Evolutionary conservation across 2,888 invertebrate genomes (phyloP).

Genomic region (Pantelozetes paolii): DNA sequence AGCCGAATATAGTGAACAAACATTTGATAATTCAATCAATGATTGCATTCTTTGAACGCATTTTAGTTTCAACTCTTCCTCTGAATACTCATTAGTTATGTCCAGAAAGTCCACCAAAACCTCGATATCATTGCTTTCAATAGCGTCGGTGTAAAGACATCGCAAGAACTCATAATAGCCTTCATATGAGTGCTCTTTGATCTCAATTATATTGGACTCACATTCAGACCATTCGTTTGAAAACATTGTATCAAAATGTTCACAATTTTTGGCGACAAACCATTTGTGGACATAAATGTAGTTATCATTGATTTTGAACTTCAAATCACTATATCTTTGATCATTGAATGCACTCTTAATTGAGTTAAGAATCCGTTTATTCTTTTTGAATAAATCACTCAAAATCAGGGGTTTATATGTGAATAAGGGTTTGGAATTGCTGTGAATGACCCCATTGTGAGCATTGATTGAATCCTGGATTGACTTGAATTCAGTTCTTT

Average conservation of each 20-base stretch:
- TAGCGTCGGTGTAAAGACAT: conserved; percentile 35
- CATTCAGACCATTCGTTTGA: conserved; percentile 22
- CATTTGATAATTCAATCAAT: not conserved
- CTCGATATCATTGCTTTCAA: not conserved
- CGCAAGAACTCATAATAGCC: conserved; percentile 22
- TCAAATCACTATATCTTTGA: conserved; percentile 4
- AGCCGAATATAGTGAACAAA: conserved; percentile 22
- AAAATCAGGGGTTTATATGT: not conserved
- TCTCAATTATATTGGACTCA: conserved; percentile 24
- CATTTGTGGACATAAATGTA: conserved; percentile 36
- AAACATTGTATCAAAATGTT: conserved; percentile 38
- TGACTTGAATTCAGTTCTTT: conserved; percentile 16
- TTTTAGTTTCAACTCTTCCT: conserved; percentile 31
- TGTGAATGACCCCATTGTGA: no score
- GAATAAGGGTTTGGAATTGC: not conserved
- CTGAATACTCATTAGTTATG: conserved; percentile 33
- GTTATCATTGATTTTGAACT: conserved; percentile 21
- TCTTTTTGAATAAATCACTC: not conserved
- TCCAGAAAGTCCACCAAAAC: conserved; percentile 30
- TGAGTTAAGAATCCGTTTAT: not conserved
- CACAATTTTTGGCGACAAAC: not conserved
- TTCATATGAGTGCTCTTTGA: conserved; percentile 34
- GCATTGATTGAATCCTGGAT: conserved; percentile 22
- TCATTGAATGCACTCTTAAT: conserved; percentile 25
- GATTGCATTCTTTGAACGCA: conserved; percentile 23